Conservation (phyloP, 2,888 invertebrate genomes). For the Caenorhabditis afra region DNA sequence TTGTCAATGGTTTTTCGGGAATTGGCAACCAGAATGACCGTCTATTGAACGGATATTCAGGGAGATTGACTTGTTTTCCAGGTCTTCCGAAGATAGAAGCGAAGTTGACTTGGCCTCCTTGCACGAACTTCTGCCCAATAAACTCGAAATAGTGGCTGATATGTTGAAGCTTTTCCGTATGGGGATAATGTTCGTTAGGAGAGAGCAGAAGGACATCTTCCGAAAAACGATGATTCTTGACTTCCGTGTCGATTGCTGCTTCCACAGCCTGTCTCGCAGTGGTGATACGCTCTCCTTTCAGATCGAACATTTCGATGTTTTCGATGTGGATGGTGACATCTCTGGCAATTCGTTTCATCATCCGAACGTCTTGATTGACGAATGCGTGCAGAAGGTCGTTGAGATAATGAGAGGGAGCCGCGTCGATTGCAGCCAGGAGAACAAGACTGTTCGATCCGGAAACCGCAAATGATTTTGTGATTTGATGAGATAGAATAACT, state of each 20-base stretch:
- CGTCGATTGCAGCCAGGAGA: conserved; percentile 54
- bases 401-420: conserved; percentile 61
- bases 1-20: conserved; percentile 2
- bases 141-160: conserved; percentile 33
- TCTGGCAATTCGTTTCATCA: conserved; percentile 62
- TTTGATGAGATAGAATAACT: conserved; percentile 36
- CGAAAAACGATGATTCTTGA: conserved; percentile 2
- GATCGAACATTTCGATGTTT: conserved; percentile 41
- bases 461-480: conserved; percentile 42
- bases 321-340: conserved; percentile 56
- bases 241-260: conserved; percentile 24
- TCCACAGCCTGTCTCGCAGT: conserved; percentile 62
- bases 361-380: conserved; percentile 54
- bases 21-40: conserved; percentile 62
- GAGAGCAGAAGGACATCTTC: conserved; percentile 35
- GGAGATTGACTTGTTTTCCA: conserved; percentile 34
- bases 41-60: conserved; percentile 65
- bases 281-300: conserved; percentile 48
- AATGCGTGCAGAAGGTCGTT: conserved; percentile 62
- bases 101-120: conserved; percentile 38
- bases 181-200: conserved; percentile 9
- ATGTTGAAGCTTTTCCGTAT: conserved; percentile 20
- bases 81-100: conserved; percentile 44
- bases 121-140: conserved; percentile 35
- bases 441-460: conserved; percentile 52